Base-by-base conservation (phyloP, 2,113 vertebrate species). In the Anolis carolinensis region DNA sequence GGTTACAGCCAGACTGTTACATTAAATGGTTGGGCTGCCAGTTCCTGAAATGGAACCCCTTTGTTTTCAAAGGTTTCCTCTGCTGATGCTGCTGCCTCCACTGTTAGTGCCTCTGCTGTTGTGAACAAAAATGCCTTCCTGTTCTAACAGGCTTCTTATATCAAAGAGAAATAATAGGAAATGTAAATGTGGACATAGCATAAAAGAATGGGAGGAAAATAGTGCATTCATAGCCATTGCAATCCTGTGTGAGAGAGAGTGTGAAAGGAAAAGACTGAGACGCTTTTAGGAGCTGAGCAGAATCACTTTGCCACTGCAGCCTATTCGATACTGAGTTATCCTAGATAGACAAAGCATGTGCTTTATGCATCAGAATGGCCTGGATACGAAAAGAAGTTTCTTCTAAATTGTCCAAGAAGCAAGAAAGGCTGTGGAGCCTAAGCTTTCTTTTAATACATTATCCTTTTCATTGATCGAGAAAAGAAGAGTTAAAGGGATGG, bases 61-160 rank as follows among this genome's bases (percentile, higher is more conserved):
- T 48, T 71, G 34, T 1, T 14, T 11, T 5, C 16, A 59, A 6
- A 0, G 79, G 73, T 83, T 62, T 90, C 39, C 73, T 82, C 36
- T 87, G 1, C 16, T 16, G 81, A 34, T 20, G 25, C 62, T 21
- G 16, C 50, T 68, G 14, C 72, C 34, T 74, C 79, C 76, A 36
- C 34, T 79, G 0, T 11, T 32, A 16, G 21, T 62, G 36, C 36
- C 62, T 84, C 83, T 73, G 39, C 82, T 83, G 36, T 2, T 34
- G 30, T 2, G 5, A 77, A 75, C 63, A 13, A 79, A 76, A 65
- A 36, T 55, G 87, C 86, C 62, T 59, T 90, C 27, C 25, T 90
- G 20, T 80, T 91, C 68, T 65, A 91, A 52, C n/a, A 48, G 67
- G 86, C 39, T 21, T 39, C 79, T 85, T 23, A 74, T 52, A 16